Evolutionary conservation across 2,113 vertebrate genomes (phyloP), one percentile per base, ranked within the genome.

Genomic region (Centrocercus urophasianus): DNA sequence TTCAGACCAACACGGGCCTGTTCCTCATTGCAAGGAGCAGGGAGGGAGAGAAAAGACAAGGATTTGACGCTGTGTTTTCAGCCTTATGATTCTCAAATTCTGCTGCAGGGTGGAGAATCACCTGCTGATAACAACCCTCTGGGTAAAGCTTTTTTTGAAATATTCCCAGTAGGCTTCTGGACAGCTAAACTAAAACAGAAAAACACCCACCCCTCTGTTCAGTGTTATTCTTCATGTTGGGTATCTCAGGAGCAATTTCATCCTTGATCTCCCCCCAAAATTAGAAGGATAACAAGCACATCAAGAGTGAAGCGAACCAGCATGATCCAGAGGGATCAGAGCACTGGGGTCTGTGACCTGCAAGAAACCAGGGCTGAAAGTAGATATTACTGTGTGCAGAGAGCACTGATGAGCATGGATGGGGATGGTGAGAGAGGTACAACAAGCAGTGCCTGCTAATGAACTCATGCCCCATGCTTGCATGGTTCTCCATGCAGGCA

Each of bases 391-490:
- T 64, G 16, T 32, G 3, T 57, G 64, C 60, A 59, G 69, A 52
- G 43, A 78, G 4, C 1, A 2, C 14, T 59, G 60, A 83, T 1
- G 9, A 92, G 22, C 32, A 20, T 0, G 11, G 18, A 13, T 17
- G 48, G 30, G 28, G 18, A 59, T 48, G 59, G 56, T 19, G 38
- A 34, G n/a, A 66, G 43, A 30, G 34, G 10, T 25, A 20, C 43
- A 18, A 83, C 20, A 69, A 48, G 52, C 36, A 18, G 57, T 21
- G 45, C 30, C 47, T 75, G 52, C 42, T 73, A 38, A 47, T 65
- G 78, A 67, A 38, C 81, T 30, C 54, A 43, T 13, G 59, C 63
- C 34, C 40, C 0, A 0, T 34, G 28, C 70, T 79, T 0, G 0
- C 25, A 21, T 17, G 11, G 22, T 65, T 66, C 16, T 61, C 75